Evolutionary conservation across 1,140 invertebrate species (phyloP), one percentile per base, ranked within the genome.

Genomic region (Arctopsyche grandis): DNA sequence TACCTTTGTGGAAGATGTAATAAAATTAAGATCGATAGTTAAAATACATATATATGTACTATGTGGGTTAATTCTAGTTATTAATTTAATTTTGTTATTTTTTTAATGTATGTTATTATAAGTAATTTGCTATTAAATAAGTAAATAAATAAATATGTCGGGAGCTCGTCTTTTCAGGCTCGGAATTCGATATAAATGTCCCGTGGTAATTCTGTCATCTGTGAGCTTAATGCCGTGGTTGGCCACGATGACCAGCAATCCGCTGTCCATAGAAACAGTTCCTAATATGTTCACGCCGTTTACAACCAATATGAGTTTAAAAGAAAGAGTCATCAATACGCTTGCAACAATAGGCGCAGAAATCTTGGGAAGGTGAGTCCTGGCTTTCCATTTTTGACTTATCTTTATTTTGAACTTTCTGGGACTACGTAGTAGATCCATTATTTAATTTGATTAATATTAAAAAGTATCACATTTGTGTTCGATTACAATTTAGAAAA

Each of bases 131-230:
- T n/a, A n/a, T n/a, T n/a, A n/a, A n/a, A n/a, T n/a, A n/a, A n/a
- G n/a, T n/a, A n/a, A n/a, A n/a, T n/a, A n/a, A n/a, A n/a, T n/a
- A n/a, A n/a, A n/a, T n/a, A n/a, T n/a, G n/a, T n/a, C n/a, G n/a
- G n/a, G 26, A 7, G 26, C 44, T 70, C n/a, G 3, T 44, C 9
- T 73, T 78, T 82, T 75, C 52, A 82, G 81, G 38, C 43, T 79
- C 12, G 78, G 81, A 7, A 56, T 82, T 19, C 76, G 69, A 19
- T 82, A 29, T 52, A 22, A 79, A 52, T 82, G 81, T 58, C 81
- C 81, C 5, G 69, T 78, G 56, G 43, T 79, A 9, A 7, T 79
- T 0, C 24, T 79, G 9, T 82, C 81, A n/a, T 52, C 81, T 0
- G 70, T 82, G 5, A 73, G 48, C 5, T 44, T 82, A 69, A 79